A percentile compares a stretch with the other conserved stretches of the same genome.
phyloP scores from a whole-genome alignment of 2,888 invertebrate species.

The Acronicta psi region DNA sequence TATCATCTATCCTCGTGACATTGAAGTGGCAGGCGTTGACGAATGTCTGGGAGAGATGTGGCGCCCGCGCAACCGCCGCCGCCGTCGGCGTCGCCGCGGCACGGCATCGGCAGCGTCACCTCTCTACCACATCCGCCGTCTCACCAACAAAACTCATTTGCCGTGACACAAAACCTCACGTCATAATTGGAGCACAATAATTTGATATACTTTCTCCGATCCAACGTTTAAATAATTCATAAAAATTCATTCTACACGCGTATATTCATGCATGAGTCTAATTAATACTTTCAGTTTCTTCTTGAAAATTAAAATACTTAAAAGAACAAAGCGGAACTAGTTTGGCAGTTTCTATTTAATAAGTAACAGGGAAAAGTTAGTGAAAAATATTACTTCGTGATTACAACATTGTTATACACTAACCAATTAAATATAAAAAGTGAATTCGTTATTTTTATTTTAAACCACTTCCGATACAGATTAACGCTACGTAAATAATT shows the following conservation, averaged over 20 bases:
- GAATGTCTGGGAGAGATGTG: slow-evolving; percentile 12
- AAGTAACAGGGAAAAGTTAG: slow-evolving; percentile 26
- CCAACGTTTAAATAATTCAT: slow-evolving; percentile 74
- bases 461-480: slow-evolving; percentile 8
- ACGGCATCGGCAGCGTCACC: slow-evolving; percentile 29
- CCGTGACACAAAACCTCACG: slow-evolving; percentile 73
- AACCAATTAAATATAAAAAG: slow-evolving; percentile 39
- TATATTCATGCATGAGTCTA: slow-evolving; percentile 64
- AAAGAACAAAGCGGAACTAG: slow-evolving; percentile 64
- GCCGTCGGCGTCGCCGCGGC: slow-evolving; percentile 34
- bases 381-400: slow-evolving; percentile 26
- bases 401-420: slow-evolving; percentile 20
- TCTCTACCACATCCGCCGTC: slow-evolving; percentile 56
- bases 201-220: slow-evolving; percentile 82
- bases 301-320: slow-evolving; percentile 58
- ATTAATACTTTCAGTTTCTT: slow-evolving; percentile 80
- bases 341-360: slow-evolving; percentile 42
- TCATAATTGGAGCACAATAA: slow-evolving; percentile 85
- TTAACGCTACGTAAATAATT: not conserved
- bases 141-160: slow-evolving; percentile 65
- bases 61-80: slow-evolving; percentile 34
- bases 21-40: slow-evolving; percentile 28
- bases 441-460: slow-evolving; percentile 5
- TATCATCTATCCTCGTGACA: slow-evolving; percentile 29
- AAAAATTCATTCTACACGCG: slow-evolving; percentile 66